Conservation (phyloP, 2,113 vertebrate genomes). For the Cyphotilapia sp. region DNA sequence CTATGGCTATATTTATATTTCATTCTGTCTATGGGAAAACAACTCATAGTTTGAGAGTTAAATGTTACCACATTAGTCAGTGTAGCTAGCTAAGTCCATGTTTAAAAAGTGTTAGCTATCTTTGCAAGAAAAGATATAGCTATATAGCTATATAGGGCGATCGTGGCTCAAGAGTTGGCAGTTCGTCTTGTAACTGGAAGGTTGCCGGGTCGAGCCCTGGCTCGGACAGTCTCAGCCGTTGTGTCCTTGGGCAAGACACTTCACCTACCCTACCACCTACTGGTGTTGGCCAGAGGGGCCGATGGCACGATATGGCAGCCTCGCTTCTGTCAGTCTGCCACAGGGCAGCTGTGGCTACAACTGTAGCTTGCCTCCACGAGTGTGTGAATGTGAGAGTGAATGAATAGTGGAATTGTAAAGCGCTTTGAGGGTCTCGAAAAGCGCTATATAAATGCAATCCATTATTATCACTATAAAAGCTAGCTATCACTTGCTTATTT, state of each 20-base stretch:
- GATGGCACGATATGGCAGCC: accelerated
- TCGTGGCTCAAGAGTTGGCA: not conserved
- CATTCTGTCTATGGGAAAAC: not conserved
- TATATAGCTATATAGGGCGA: not conserved
- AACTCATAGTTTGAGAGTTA: not conserved
- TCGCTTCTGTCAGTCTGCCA: not conserved
- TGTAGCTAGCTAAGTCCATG: not conserved
- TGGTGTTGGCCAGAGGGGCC: not conserved
- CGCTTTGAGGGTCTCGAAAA: not conserved
- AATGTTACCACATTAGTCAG: not conserved
- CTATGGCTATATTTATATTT: not conserved
- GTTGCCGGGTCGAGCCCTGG: not conserved
- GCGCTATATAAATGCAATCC: not conserved
- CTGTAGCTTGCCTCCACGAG: accelerated
- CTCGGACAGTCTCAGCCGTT: accelerated
- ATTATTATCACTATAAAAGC: not conserved
- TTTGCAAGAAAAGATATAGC: not conserved
- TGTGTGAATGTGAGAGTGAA: not conserved
- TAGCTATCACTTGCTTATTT: not conserved
- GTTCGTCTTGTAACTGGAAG: not conserved
- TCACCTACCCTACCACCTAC: not conserved
- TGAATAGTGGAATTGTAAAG: not conserved
- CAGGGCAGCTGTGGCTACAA: not conserved
- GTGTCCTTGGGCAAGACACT: not conserved
- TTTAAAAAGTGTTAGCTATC: not conserved